Conservation (phyloP, 2,113 vertebrate species). For the Rostratula benghalensis region DNA sequence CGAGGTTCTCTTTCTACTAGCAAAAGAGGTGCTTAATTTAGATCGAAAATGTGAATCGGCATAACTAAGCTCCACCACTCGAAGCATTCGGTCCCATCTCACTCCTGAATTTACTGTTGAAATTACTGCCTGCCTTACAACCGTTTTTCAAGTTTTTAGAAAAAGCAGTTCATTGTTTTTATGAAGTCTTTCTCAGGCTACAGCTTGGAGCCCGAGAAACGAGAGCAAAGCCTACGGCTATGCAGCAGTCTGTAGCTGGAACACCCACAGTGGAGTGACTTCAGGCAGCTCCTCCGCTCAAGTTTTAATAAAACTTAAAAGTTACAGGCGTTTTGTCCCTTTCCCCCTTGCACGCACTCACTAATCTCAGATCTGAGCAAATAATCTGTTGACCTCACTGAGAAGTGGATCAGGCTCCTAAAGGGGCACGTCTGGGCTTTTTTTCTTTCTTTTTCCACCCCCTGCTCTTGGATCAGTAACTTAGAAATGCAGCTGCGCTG, state of each 20-base stretch:
- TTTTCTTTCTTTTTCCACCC: not conserved
- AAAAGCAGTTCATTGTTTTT: constrained; percentile 75
- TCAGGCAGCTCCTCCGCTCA: not conserved
- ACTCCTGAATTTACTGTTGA: constrained; percentile 77
- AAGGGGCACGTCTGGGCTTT: not conserved
- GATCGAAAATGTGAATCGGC: constrained; percentile 83
- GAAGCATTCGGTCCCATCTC: constrained; percentile 67
- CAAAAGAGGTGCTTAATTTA: constrained; percentile 76
- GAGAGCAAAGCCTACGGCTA: constrained; percentile 42
- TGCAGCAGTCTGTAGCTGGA: constrained; percentile 40
- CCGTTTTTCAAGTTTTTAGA: constrained; percentile 75
- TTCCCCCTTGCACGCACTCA: not conserved
- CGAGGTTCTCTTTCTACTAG: constrained; percentile 77
- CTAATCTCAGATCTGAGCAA: constrained; percentile 9
- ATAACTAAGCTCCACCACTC: constrained; percentile 70
- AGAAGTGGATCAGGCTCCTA: not conserved
- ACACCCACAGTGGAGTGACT: not conserved
- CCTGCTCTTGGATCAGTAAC: not conserved
- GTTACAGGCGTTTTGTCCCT: not conserved
- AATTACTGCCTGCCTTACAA: constrained; percentile 71
- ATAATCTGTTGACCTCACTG: not conserved
- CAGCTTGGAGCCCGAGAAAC: constrained; percentile 54
- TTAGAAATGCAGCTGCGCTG: not conserved
- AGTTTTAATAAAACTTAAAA: constrained; percentile 3
- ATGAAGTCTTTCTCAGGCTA: constrained; percentile 71